Evolutionary conservation across 2,113 vertebrate genomes (phyloP).

Genomic region (Myanophis thanlyinensis): DNA sequence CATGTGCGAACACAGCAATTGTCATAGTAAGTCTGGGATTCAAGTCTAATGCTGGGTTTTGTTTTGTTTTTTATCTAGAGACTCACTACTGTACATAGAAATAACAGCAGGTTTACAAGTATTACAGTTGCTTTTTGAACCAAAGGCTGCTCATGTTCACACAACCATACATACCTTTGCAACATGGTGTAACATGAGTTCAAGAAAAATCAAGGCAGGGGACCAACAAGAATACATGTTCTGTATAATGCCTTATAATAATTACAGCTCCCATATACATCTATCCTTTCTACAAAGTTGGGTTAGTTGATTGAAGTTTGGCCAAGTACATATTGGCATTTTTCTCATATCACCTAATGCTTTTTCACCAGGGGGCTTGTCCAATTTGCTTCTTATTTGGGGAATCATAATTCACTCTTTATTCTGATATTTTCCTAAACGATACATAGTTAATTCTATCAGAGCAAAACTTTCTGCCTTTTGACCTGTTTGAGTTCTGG

Average conservation of each 20-base stretch:
- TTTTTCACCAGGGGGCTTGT: not conserved
- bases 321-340: not conserved
- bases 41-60: not conserved
- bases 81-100: not conserved
- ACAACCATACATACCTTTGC: not conserved
- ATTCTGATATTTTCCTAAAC: not conserved
- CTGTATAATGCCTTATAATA: not conserved
- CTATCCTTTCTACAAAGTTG: not conserved
- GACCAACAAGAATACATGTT: not conserved
- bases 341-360: not conserved
- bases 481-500: not conserved
- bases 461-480: not conserved
- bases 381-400: not conserved
- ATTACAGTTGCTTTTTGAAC: not conserved
- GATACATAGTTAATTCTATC: not conserved
- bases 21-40: not conserved
- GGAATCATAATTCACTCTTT: not conserved
- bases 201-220: not conserved
- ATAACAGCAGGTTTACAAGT: not conserved
- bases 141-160: not conserved
- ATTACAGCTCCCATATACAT: not conserved
- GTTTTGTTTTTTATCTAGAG: not conserved
- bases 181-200: not conserved
- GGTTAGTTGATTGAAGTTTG: not conserved
- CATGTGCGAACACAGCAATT: no score